Evolutionary conservation across 2,113 vertebrate species (phyloP), one percentile per base, ranked within the genome.

Genomic region (Mirounga angustirostris): DNA sequence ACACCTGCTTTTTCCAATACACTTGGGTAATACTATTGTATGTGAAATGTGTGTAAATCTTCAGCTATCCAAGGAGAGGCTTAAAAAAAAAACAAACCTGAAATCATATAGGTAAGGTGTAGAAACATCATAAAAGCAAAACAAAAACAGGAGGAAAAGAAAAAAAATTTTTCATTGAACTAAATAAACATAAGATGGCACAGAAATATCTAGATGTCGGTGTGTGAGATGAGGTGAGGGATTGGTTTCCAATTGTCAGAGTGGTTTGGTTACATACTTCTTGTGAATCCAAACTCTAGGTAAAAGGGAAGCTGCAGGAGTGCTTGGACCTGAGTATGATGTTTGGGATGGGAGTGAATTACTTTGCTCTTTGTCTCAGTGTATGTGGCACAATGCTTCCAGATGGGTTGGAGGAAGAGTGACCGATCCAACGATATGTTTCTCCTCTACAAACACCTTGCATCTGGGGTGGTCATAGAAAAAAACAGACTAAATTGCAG

Each of bases 391-490:
- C 67, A 36, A n/a, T 4, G 40, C 58, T 74, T 73, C n/a, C 33
- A 13, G 65, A 63, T 46, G 97, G 36, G 16, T 80, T 30, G 54
- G 36, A 81, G 80, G 52, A 63, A 56, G 16, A 59, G 22, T 12
- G 4, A 6, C 15, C 5, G 0, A 54, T 36, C 33, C 2, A 22
- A 13, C 0, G 4, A 0, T 6, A 9, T 21, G 54, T 24, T 40
- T 59, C 40, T 59, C 33, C 69, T 78, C 82, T 36, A 33, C 79
- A 69, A 36, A 40, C 14, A 36, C 63, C 0, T 8, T 7, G 43
- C 61, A 16, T 50, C n/a, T 30, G 40, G 46, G 56, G 3, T 43
- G 28, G 82, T 61, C 9, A 50, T 61, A 43, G 50, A 26, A 36
- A 84, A 84, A 84, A 88, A 76, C 33, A 67, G 50, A 63, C 15